Evolutionary conservation across 2,113 vertebrate species (phyloP), one percentile per base, ranked within the genome.

Genomic region (Burhinus bistriatus): DNA sequence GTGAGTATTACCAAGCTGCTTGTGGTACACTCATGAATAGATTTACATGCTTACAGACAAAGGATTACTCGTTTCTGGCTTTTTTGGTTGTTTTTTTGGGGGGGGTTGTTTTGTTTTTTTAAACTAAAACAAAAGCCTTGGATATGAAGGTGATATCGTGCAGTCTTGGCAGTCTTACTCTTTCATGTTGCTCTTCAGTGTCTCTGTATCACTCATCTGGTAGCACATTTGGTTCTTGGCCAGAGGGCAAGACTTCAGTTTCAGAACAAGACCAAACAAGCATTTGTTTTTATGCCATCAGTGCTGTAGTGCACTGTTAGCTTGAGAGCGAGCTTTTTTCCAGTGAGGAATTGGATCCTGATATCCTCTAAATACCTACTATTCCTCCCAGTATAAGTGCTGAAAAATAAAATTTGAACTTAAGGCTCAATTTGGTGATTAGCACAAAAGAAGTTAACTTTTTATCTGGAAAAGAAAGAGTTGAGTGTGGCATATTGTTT

Each of bases 241-340:
- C 90, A 95, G 80, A 96, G 92, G 90, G 61, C 86, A 78, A 69
- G 87, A 87, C 89, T 95, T 87, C 38, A 79, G 77, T 65, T 91
- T 87, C 92, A 91, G 86, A 91, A n/a, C 55, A 94, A 93, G 94
- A 97, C 96, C 89, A 93, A 97, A 97, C 91, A 97, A 95, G 52
- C 72, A 61, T 95, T 97, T 95, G 34, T 89, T 95, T 95, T 89
- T 87, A 71, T 89, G 77, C 34, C 2, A 0, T 87, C 44, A 49
- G 52, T 87, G 30, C 25, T 84, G 89, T 73, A 80, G 61, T 65
- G 55, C 16, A 55, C 4, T 6, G 7, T 51, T 64, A 78, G 42
- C 36, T 57, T 55, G 14, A 93, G 83, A 44, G 65, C 45, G 30
- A 12, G 7, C 3, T 81, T 93, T 89, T 64, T 62, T 45, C 51